Evolutionary conservation across 2,888 invertebrate species (phyloP), one percentile per base, ranked within the genome.

Genomic region (Elmis aenea): DNA sequence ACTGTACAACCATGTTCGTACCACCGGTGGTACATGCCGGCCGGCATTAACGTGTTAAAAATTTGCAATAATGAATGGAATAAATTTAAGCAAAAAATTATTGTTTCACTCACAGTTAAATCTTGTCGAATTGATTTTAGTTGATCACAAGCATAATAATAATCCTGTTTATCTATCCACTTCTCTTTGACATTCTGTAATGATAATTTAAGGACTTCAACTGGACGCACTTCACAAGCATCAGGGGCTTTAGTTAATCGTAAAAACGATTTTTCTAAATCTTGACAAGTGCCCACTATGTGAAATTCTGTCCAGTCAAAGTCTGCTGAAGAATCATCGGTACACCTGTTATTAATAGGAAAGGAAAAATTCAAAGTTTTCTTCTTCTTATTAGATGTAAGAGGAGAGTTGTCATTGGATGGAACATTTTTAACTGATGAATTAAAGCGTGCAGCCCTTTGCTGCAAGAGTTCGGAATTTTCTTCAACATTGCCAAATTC

Each of bases 71-170:
- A n/a, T n/a, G n/a, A n/a, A n/a, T n/a, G n/a, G n/a, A n/a, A n/a
- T n/a, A n/a, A n/a, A n/a, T n/a, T n/a, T n/a, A n/a, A n/a, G n/a
- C n/a, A n/a, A n/a, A n/a, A n/a, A 18, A 18, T 18, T 5, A 5
- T 6, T 18, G 18, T 8, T 8, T 39, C 5, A 59, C 80, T 76
- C 69, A 94, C 97, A 45, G 97, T 99, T 55, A 99, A 76, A 78
- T 99, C 99, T 73, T 99, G 99, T 54, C 99, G 75, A 51, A 99
- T 96, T 5, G 96, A 95, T 70, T 99, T 97, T 38, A 99, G 75
- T 70, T 99, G 99, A 75, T 97, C 96, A 73, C 96, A 97, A 41
- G 92, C 88, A 74, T 94, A 97, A 69, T 82, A 83, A 70, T 99
- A 99, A 71, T 99, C 95, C 61, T 85, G 85, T 58, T 85, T 89